Percentiles rank a stretch among this genome's conserved stretches.
Conservation (phyloP, 37 sponge, comb jelly and placozoan species). For the Corticium candelabrum region DNA sequence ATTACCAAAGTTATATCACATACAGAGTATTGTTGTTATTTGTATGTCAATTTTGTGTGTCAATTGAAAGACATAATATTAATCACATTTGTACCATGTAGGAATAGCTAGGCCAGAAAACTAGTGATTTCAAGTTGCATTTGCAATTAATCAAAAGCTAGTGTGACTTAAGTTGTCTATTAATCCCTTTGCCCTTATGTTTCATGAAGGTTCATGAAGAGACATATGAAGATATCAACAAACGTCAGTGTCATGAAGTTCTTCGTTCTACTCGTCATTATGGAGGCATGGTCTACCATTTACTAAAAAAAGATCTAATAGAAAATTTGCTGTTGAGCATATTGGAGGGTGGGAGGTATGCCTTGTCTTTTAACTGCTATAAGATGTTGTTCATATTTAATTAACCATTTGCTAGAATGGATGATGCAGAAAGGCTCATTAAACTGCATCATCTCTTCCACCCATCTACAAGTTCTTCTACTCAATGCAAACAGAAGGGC, state of each 20-base stretch:
- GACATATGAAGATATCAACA: constrained; percentile 40
- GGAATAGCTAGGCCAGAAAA: too few species aligned
- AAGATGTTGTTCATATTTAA: constrained; percentile 6
- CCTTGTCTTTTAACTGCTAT: too few species aligned
- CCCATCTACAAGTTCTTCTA: constrained; percentile 10
- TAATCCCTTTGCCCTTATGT: background rate
- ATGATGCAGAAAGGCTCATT: constrained; percentile 27
- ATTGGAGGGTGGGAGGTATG: constrained; percentile 2
- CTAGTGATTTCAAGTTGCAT: too few species aligned
- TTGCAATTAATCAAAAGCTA: too few species aligned
- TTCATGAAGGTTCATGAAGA: constrained; percentile 8
- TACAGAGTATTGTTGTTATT: too few species aligned
- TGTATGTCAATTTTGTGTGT: too few species aligned
- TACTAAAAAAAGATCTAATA: constrained; percentile 18
- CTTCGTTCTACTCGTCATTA: constrained; percentile 59
- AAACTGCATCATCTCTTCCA: constrained; percentile 32
- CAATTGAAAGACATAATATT: too few species aligned
- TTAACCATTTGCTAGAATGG: constrained; percentile 2
- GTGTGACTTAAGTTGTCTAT: background rate
- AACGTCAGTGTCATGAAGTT: constrained; percentile 19
- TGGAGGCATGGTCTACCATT: constrained; percentile 72
- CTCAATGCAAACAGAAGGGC: too few species aligned
- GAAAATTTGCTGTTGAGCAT: constrained; percentile 15
- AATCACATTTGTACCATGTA: too few species aligned
- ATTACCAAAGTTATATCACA: too few species aligned